Base-by-base conservation (phyloP, 1,140 invertebrate species). In the Melitaea cinxia region DNA sequence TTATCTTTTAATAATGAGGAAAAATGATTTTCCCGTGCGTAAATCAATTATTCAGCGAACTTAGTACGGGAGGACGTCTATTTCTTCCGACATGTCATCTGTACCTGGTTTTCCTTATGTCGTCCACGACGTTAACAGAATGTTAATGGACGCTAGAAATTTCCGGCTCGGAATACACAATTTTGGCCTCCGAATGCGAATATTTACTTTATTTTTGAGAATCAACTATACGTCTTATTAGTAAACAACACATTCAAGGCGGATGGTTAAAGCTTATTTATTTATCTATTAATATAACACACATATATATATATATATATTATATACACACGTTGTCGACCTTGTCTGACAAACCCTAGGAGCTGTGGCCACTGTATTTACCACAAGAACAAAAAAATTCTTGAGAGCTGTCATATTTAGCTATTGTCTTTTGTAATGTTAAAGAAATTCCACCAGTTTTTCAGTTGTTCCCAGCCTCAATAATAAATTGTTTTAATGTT, bases 21-120 rank as follows among this genome's bases (percentile, higher is more conserved):
- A 60, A 60, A 19, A 15, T 37, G 26, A 62, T 45, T 60, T 72
- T 72, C 63, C 68, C 65, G 24, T 28, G 30, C 19, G 45, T 74
- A 69, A 65, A 78, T 81, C 74, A 77, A 64, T 75, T 55, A 75
- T 75, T 72, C 74, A 66, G 66, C 42, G 23, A 55, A 64, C 66
- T 47, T 15, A 39, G 45, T 52, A 21, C 26, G 58, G 42, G 70
- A 78, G 75, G 78, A 78, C 70, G 63, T 69, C 21, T 58, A 54
- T 39, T 65, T 17, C 59, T 65, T 63, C 65, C 70, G 54, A 52
- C 64, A 56, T 45, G 60, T 70, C 59, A 56, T 65, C 35, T 58
- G 23, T 45, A 28, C 37, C 47, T 30, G 23, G 19, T 76, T 81
- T 80, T 83, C 81, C 81, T 83, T 60, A 72, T 77, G 42, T 45